Conservation (phyloP, 2,888 invertebrate species). For the Pterostichus niger region DNA sequence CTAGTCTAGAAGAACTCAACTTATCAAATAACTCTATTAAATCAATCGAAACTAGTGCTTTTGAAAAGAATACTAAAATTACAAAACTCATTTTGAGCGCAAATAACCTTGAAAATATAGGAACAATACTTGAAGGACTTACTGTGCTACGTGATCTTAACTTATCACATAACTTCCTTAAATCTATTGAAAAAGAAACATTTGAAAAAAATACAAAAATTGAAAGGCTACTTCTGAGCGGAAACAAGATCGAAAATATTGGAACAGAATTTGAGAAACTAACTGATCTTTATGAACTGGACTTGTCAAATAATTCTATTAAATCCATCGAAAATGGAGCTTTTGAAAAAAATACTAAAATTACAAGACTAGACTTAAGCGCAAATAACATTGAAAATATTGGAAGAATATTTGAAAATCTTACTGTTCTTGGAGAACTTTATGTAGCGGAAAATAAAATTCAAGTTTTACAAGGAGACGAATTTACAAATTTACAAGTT, state of each 20-base stretch:
- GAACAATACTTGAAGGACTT: too few relatives aligned
- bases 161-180: background rate
- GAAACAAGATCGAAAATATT: background rate
- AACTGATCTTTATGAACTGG: background rate
- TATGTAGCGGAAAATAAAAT: background rate
- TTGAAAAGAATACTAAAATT: too few relatives aligned
- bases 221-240: background rate
- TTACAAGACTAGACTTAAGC: background rate
- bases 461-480: background rate
- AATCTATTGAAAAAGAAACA: background rate
- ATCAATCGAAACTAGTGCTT: background rate
- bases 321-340: background rate
- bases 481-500: background rate
- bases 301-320: background rate
- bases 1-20: background rate
- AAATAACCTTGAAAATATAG: too few relatives aligned
- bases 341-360: background rate
- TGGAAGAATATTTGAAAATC: too few relatives aligned
- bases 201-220: background rate
- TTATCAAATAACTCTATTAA: background rate
- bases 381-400: too few relatives aligned
- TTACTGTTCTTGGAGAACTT: background rate
- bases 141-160: background rate
- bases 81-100: too few relatives aligned
- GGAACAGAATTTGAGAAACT: background rate